Evolutionary conservation across 1,140 invertebrate genomes (phyloP), one percentile per base, ranked within the genome.

Genomic region (Lithobius niger): DNA sequence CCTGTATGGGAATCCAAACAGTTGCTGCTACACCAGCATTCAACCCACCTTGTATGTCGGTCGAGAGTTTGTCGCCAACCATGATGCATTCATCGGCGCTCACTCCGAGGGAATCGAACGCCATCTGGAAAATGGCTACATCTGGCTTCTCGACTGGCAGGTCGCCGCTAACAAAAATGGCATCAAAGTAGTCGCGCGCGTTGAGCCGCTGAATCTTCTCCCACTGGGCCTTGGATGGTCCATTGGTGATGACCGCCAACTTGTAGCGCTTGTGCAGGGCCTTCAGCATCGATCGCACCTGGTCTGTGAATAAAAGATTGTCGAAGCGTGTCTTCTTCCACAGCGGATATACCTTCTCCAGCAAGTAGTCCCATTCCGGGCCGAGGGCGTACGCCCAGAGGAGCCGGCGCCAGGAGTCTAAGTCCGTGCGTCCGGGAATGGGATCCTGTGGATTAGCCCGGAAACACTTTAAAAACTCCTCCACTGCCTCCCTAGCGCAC

Each of bases 61-160:
- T 88, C 67, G 88, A 83, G 56, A 89, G 66, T 66, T 86, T 87
- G 64, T 89, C 87, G 10, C 86, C 86, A 61, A 90, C 80, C 84
- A 91, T 89, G 58, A 86, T 77, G 69, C 84, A 88, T 60, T 80
- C 77, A 18, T 76, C 66, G 0, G 86, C 79, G 60, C 78, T 72
- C 6, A 89, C 82, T 55, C 78, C 74, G 28, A 89, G 76, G 61
- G 74, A 76, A 62, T 81, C 77, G 71, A 83, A 88, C 4, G 85
- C 86, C 58, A 82, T 77, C 22, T 69, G 63, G 57, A 69, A 70
- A 67, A 89, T 88, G 65, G 81, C 77, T 55, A 79, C 74, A 62
- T 86, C 75, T 0, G 86, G 86, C 65, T 90, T 90, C 69, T 88
- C 84, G 79, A 82, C 86, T 1, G 82, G 80, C 59, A 84, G 72